phyloP scores from a whole-genome alignment of 2,888 invertebrate species.

The Machimus atricapillus region DNA sequence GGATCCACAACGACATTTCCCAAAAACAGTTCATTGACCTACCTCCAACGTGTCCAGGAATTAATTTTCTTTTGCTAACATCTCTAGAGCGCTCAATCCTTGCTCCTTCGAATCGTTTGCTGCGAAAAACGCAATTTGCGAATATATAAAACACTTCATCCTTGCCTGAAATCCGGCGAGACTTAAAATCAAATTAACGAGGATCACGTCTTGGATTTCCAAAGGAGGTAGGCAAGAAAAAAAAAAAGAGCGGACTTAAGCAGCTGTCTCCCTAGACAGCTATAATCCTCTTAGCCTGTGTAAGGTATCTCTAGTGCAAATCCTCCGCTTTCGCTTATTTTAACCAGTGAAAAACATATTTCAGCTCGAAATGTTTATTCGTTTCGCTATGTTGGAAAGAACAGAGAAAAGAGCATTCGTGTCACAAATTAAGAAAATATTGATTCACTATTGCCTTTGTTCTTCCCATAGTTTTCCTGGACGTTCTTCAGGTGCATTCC shows the following conservation, averaged over 20 bases:
- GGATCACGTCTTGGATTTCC: constrained; percentile 27
- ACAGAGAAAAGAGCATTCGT: background rate
- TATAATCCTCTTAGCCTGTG: constrained; percentile 31
- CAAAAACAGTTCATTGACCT: background rate
- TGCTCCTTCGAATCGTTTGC: background rate
- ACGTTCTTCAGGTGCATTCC: background rate
- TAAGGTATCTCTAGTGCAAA: constrained; percentile 1
- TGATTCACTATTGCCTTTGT: background rate
- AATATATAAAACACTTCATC: background rate
- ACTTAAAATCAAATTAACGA: constrained; percentile 38
- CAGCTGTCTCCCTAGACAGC: constrained; percentile 25
- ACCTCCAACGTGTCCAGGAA: background rate
- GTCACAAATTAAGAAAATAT: constrained; percentile 4
- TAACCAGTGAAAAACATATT: constrained; percentile 10
- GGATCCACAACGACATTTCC: background rate
- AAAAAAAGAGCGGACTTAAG: background rate
- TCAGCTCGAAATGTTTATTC: constrained; percentile 12
- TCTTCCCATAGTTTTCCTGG: background rate
- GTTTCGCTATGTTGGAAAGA: background rate
- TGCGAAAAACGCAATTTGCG: background rate
- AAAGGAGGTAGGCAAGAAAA: background rate
- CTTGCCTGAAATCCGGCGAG: constrained; percentile 6
- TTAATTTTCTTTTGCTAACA: background rate
- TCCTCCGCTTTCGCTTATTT: background rate
- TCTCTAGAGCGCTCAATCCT: background rate